Evolutionary conservation across 2,888 invertebrate genomes (phyloP).

Genomic region (Lochmaea capreae): DNA sequence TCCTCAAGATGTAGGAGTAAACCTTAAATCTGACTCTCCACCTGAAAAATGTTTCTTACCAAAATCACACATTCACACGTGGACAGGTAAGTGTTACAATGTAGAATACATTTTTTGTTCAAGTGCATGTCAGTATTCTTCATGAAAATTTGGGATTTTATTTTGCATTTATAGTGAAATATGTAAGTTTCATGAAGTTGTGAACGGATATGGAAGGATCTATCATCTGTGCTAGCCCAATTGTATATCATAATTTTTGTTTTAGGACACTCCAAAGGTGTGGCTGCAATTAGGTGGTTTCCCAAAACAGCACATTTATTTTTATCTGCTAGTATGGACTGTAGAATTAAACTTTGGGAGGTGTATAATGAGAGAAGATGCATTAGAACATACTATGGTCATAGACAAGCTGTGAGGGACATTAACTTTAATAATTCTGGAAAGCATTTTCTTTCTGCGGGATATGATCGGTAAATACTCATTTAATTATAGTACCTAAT

Average conservation of each 20-base stretch:
- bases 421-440: slow-evolving; percentile 96
- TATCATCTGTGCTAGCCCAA: too few species aligned
- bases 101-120: not conserved
- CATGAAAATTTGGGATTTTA: too few species aligned
- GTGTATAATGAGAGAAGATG: slow-evolving; percentile 95
- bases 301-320: slow-evolving; percentile 94
- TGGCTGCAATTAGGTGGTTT: slow-evolving; percentile 95
- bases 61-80: slow-evolving; percentile 94
- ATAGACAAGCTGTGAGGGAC: slow-evolving; percentile 96
- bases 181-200: not conserved
- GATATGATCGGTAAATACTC: slow-evolving; percentile 69
- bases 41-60: slow-evolving; percentile 97
- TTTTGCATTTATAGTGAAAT: too few species aligned
- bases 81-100: slow-evolving; percentile 75
- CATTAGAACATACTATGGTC: slow-evolving; percentile 94
- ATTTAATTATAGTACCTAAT: not conserved
- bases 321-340: slow-evolving; percentile 97
- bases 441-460: slow-evolving; percentile 93
- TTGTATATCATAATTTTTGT: too few species aligned
- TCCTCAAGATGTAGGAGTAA: slow-evolving; percentile 93
- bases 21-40: slow-evolving; percentile 85
- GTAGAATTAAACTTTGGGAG: slow-evolving; percentile 97
- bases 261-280: slow-evolving; percentile 86
- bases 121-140: too few species aligned
- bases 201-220: not conserved